Evolutionary conservation across 2,113 vertebrate species (phyloP).

Genomic region (Xenopus laevis): DNA sequence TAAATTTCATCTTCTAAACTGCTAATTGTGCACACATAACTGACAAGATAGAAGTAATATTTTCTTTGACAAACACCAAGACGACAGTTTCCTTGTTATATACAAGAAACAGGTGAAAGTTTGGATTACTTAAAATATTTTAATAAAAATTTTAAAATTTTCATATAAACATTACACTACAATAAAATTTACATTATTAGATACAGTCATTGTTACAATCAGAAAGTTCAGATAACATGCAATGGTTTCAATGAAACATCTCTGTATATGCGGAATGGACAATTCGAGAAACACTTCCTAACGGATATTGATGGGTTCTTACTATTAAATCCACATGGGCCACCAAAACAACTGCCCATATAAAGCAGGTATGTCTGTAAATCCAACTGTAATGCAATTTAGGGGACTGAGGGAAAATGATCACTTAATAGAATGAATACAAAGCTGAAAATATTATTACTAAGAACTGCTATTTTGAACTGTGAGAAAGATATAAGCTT

Average conservation of each 20-base stretch:
- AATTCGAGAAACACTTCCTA: not conserved
- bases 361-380: no score
- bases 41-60: no score
- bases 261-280: not conserved
- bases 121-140: constrained; percentile 15
- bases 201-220: constrained; percentile 9
- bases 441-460: not conserved
- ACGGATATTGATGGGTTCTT: not conserved
- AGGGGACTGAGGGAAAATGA: not conserved
- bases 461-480: no score
- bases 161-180: constrained; percentile 22
- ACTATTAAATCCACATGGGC: no score
- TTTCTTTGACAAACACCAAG: no score
- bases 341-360: no score
- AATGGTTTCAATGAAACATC: not conserved
- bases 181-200: constrained; percentile 29
- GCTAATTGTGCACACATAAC: no score
- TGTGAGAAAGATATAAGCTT: no score
- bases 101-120: no score
- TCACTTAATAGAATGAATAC: not conserved
- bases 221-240: constrained; percentile 1
- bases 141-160: constrained; percentile 16
- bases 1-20: no score
- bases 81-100: no score
- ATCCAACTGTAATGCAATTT: no score